Percentiles rank a stretch among this genome's conserved stretches.
Conservation (phyloP, 1,140 invertebrate genomes). For the Dolichoris vasculosae region DNA sequence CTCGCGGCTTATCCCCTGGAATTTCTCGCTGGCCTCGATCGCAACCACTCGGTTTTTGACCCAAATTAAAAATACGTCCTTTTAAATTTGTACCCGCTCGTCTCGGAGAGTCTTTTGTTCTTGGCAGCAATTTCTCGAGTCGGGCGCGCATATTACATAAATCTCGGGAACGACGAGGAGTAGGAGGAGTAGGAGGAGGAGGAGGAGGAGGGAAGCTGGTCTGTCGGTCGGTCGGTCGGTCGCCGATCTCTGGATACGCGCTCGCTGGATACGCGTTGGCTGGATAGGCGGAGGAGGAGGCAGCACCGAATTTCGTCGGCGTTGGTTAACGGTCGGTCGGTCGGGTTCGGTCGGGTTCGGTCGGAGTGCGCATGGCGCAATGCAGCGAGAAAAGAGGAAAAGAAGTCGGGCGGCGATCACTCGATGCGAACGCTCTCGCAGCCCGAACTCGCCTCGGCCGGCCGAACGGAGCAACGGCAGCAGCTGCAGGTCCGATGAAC, state of each 20-base stretch:
- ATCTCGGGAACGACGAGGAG: neutral
- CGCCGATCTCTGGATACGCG: no score
- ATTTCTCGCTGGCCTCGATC: neutral
- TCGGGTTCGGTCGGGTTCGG: neutral
- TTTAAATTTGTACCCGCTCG: neutral
- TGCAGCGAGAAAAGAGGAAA: neutral
- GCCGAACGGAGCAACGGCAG: conserved; percentile 32
- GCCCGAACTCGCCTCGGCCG: conserved; percentile 53
- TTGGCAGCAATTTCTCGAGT: neutral
- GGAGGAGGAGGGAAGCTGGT: no score
- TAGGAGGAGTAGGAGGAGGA: neutral
- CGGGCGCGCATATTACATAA: neutral
- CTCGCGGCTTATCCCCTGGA: neutral
- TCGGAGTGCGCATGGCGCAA: neutral
- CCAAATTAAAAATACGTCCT: conserved; percentile 7
- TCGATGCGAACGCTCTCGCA: conserved; percentile 30
- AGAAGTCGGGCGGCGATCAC: conserved; percentile 23
- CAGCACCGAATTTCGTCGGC: neutral
- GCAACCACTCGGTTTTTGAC: no score
- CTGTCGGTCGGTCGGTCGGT: no score
- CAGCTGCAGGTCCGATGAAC: conserved; percentile 70
- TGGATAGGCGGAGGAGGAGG: neutral
- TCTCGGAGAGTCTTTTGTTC: neutral
- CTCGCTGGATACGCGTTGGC: no score
- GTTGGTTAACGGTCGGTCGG: no score